phyloP scores from a whole-genome alignment of 2,888 invertebrate genomes.

The Apotomis betuletana region DNA sequence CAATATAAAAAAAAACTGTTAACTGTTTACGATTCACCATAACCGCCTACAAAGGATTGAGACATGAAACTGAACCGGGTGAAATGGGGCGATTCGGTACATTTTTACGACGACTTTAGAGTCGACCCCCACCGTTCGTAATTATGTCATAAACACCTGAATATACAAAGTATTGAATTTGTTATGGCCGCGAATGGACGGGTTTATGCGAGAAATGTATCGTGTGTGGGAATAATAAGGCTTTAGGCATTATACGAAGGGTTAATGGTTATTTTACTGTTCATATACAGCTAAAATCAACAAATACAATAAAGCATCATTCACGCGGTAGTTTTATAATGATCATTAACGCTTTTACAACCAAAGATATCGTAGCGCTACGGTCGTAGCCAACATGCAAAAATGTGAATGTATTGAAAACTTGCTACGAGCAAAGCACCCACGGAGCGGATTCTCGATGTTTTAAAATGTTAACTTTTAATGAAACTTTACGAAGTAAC shows the following conservation, averaged over 20 bases:
- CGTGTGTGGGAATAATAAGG: not conserved
- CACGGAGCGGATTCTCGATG: no score
- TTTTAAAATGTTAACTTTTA: no score
- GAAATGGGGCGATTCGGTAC: constrained; percentile 30
- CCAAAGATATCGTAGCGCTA: no score
- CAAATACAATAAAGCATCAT: not conserved
- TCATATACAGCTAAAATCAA: not conserved
- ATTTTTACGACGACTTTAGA: constrained; percentile 31
- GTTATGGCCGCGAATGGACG: not conserved
- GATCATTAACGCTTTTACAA: no score
- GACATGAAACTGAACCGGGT: constrained; percentile 13
- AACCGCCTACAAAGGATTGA: constrained; percentile 17
- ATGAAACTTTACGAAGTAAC: no score
- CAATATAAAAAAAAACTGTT: constrained; percentile 26
- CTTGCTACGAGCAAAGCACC: no score
- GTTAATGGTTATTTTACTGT: not conserved
- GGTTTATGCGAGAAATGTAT: not conserved
- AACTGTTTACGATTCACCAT: constrained; percentile 21
- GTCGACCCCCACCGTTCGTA: constrained; percentile 22
- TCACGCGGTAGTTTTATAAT: not conserved
- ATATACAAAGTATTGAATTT: constrained; percentile 38
- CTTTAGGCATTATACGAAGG: constrained; percentile 7
- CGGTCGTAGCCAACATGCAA: no score
- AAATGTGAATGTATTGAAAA: no score
- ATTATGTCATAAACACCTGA: constrained; percentile 37